Evolutionary conservation across 2,797 vertebrate genomes (phyloP).

Genomic region (Cossypha niveicapilla): DNA sequence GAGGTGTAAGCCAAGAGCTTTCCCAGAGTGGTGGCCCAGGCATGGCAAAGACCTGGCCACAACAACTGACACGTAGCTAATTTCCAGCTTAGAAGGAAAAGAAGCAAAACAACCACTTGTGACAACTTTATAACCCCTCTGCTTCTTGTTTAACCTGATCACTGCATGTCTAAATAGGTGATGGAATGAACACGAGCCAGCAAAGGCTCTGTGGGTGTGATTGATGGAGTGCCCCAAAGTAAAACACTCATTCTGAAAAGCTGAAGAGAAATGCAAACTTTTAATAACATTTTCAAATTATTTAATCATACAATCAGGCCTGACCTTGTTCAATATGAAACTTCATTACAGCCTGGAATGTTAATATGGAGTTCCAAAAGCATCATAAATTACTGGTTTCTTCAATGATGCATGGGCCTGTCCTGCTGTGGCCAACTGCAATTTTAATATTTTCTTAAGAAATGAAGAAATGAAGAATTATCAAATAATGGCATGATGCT

Average conservation of each 20-base stretch:
- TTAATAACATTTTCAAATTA: constrained; percentile 58
- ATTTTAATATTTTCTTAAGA: constrained; percentile 37
- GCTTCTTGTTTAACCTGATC: neutral
- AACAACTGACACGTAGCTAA: fast-evolving
- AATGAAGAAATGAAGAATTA: constrained; percentile 55
- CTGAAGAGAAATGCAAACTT: constrained; percentile 46
- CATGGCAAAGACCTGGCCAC: neutral
- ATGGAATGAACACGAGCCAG: neutral
- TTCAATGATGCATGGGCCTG: constrained; percentile 56
- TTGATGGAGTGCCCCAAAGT: constrained; percentile 33
- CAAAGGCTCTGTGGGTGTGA: neutral
- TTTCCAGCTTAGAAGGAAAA: neutral
- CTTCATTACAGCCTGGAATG: constrained; percentile 58
- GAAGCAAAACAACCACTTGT: neutral
- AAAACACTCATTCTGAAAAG: constrained; percentile 18
- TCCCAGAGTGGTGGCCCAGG: too few relatives aligned
- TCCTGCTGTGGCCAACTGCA: constrained; percentile 40
- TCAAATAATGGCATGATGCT: constrained; percentile 52
- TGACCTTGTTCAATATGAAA: constrained; percentile 53
- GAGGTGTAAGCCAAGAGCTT: neutral
- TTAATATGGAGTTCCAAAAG: constrained; percentile 49
- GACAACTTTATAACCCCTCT: neutral
- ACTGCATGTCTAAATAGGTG: neutral
- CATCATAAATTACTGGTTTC: constrained; percentile 63
- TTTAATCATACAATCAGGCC: constrained; percentile 59